Conservation (phyloP, 2,113 vertebrate genomes). For the Macquaria australasica region DNA sequence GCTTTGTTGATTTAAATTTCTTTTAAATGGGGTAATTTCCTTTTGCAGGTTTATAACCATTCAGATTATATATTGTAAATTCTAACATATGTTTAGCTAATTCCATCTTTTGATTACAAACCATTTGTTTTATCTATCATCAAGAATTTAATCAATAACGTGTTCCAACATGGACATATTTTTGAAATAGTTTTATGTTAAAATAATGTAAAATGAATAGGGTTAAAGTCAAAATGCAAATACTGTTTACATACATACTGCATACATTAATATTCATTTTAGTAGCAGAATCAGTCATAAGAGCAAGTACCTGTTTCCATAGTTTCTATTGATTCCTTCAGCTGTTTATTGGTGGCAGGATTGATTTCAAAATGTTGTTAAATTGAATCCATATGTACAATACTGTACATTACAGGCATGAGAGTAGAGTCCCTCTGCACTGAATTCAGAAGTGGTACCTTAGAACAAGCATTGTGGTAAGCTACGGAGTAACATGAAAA, state of each 20-base stretch:
- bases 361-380: neutral
- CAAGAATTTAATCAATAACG: neutral
- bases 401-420: neutral
- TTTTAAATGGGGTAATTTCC: neutral
- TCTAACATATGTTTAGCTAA: neutral
- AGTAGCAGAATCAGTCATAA: neutral
- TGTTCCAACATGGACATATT: neutral
- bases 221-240: neutral
- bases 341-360: neutral
- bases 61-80: neutral
- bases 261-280: neutral
- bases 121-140: neutral
- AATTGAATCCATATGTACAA: neutral
- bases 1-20: neutral
- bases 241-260: slow-evolving; percentile 9
- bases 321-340: slow-evolving; percentile 2
- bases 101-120: neutral
- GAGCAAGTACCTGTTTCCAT: neutral
- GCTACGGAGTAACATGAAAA: slow-evolving; percentile 10
- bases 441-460: neutral
- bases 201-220: neutral
- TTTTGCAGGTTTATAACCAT: neutral
- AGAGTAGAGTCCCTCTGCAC: neutral
- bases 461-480: neutral
- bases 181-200: neutral